These are phyloP conservation scores for Gila orcuttii DNA, from an alignment of 2,113 vertebrate genomes.

Conservation along the genomic window DNA sequence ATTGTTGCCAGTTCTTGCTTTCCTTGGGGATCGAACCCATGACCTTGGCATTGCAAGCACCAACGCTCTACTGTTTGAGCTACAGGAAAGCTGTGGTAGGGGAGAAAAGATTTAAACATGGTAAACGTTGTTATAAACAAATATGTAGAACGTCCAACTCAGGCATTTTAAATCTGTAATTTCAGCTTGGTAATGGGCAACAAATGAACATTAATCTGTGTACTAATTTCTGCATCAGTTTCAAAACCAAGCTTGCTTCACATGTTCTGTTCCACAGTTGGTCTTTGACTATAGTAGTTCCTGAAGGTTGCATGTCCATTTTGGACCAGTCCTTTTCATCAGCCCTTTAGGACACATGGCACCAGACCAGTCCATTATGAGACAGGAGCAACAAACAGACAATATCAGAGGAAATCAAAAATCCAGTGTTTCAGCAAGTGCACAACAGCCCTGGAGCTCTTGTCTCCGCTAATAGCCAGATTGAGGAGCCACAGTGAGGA, in stretches of 20 bases:
- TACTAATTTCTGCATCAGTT: not conserved
- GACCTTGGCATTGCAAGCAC: too few relatives aligned
- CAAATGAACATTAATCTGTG: not conserved
- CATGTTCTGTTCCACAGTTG: not conserved
- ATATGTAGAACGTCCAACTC: not conserved
- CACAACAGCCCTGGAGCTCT: slow-evolving; percentile 58
- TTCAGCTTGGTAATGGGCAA: not conserved
- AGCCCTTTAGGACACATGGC: slow-evolving; percentile 61
- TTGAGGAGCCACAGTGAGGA: slow-evolving; percentile 55
- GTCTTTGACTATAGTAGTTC: slow-evolving; percentile 20
- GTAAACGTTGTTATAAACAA: not conserved
- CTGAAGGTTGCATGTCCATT: slow-evolving; percentile 53
- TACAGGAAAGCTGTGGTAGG: too few relatives aligned
- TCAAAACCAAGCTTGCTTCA: not conserved
- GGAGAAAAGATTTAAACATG: not conserved
- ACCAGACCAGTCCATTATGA: slow-evolving; percentile 59
- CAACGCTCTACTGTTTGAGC: too few relatives aligned
- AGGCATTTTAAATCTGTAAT: not conserved
- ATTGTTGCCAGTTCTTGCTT: too few relatives aligned
- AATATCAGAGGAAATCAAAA: slow-evolving; percentile 63
- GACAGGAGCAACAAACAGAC: slow-evolving; percentile 64
- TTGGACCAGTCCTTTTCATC: slow-evolving; percentile 68
- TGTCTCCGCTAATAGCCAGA: slow-evolving; percentile 22
- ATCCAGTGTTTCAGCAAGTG: slow-evolving; percentile 61
- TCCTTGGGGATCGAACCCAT: too few relatives aligned